Conservation (phyloP, 2,888 invertebrate species). For the Campoplex nolae region DNA sequence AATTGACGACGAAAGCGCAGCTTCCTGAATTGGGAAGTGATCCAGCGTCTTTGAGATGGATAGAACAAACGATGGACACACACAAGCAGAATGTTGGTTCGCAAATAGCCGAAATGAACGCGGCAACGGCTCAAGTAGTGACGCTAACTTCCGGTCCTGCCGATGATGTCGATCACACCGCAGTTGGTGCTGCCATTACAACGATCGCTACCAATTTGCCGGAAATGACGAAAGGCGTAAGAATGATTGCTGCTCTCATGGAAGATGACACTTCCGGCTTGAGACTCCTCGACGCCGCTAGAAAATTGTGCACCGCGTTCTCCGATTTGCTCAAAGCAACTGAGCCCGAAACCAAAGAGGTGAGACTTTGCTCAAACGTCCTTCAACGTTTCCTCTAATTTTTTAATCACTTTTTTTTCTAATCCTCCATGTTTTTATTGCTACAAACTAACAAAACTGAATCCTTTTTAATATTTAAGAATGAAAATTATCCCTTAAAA, state of each 20-base stretch:
- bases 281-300: slow-evolving; percentile 95
- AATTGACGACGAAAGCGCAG: slow-evolving; percentile 88
- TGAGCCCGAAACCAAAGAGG: slow-evolving; percentile 96
- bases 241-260: slow-evolving; percentile 97
- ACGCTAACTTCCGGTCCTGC: slow-evolving; percentile 93
- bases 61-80: slow-evolving; percentile 96
- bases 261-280: slow-evolving; percentile 94
- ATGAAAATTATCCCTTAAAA: not conserved
- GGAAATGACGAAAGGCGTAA: slow-evolving; percentile 97
- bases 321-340: slow-evolving; percentile 97
- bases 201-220: slow-evolving; percentile 98
- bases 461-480: not conserved
- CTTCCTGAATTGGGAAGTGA: slow-evolving; percentile 93
- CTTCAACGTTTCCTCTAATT: not conserved
- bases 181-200: slow-evolving; percentile 98
- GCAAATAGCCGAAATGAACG: slow-evolving; percentile 99
- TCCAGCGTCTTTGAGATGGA: slow-evolving; percentile 96
- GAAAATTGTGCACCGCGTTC: slow-evolving; percentile 96
- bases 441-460: not conserved
- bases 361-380: slow-evolving; percentile 75
- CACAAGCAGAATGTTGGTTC: slow-evolving; percentile 98
- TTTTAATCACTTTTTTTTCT: not conserved
- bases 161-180: slow-evolving; percentile 97
- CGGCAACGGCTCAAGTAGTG: slow-evolving; percentile 98
- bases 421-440: not conserved